A percentile compares a stretch with the other conserved stretches of the same genome.
Evolutionary conservation across 2,888 invertebrate genomes (phyloP).

Genomic region (Odontomyia ornata): DNA sequence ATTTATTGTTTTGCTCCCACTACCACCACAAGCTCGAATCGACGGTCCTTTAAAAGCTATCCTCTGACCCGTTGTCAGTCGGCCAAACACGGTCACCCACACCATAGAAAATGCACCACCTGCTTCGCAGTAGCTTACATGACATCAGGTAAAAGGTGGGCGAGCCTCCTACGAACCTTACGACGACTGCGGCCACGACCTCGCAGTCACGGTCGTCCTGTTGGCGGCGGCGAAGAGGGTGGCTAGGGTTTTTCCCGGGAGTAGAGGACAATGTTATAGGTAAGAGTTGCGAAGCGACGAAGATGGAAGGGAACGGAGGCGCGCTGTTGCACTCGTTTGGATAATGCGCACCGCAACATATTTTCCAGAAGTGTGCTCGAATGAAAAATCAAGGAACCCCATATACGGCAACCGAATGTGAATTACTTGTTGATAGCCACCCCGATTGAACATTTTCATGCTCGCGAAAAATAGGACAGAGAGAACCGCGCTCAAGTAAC

Average conservation of each 20-base stretch:
- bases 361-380: conserved; percentile 6
- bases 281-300: neutral
- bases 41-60: neutral
- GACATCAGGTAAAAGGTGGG: neutral
- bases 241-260: neutral
- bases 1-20: conserved; percentile 32
- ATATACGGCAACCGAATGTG: conserved; percentile 20
- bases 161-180: conserved; percentile 7
- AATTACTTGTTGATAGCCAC: conserved; percentile 41
- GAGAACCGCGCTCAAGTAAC: too few species aligned
- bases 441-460: neutral
- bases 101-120: neutral
- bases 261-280: neutral
- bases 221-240: neutral
- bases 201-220: conserved; percentile 29
- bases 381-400: conserved; percentile 24
- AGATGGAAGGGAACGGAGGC: neutral
- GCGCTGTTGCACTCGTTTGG: conserved; percentile 51
- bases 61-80: conserved; percentile 11
- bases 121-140: neutral
- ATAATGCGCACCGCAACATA: conserved; percentile 49
- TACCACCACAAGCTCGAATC: too few species aligned
- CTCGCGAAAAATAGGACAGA: neutral
- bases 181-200: neutral
- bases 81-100: neutral